Conservation (phyloP, 2,797 vertebrate genomes). For the Gymnopithys bicolor region DNA sequence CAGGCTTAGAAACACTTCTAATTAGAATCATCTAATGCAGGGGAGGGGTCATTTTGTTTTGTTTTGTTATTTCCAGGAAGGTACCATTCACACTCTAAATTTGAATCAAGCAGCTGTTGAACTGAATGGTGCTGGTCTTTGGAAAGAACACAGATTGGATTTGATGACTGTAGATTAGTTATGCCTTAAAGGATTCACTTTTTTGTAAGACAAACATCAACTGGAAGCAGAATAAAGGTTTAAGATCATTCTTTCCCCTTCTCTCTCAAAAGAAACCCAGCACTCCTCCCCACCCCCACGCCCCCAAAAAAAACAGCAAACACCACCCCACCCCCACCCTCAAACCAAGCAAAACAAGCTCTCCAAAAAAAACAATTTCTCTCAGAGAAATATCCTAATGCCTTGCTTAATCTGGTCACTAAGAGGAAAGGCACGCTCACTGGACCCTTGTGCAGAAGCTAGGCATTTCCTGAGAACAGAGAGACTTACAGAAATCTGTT, state of each 20-base stretch:
- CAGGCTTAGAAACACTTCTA: not conserved
- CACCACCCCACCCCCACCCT: not conserved
- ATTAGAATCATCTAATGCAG: not conserved
- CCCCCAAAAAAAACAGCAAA: too few relatives aligned
- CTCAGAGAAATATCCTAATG: not conserved
- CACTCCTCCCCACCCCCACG: too few relatives aligned
- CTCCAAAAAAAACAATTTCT: not conserved
- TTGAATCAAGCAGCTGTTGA: not conserved
- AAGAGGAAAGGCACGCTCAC: not conserved
- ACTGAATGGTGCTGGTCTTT: not conserved
- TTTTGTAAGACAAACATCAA: not conserved
- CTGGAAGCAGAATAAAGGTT: not conserved
- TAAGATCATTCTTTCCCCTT: not conserved
- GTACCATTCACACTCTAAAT: not conserved
- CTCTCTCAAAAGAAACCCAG: too few relatives aligned
- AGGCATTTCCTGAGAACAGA: not conserved
- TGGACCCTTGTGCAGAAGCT: not conserved
- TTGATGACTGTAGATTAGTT: not conserved
- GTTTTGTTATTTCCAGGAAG: not conserved
- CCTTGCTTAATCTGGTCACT: not conserved
- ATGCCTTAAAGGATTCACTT: not conserved
- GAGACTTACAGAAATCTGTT: not conserved
- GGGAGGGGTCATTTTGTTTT: too few relatives aligned
- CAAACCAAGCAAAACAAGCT: not conserved
- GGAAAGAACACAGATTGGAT: not conserved